Percentiles rank a stretch among this genome's conserved stretches.
Evolutionary conservation across 2,888 invertebrate genomes (phyloP).

Genomic region (Eupithecia tripunctaria): DNA sequence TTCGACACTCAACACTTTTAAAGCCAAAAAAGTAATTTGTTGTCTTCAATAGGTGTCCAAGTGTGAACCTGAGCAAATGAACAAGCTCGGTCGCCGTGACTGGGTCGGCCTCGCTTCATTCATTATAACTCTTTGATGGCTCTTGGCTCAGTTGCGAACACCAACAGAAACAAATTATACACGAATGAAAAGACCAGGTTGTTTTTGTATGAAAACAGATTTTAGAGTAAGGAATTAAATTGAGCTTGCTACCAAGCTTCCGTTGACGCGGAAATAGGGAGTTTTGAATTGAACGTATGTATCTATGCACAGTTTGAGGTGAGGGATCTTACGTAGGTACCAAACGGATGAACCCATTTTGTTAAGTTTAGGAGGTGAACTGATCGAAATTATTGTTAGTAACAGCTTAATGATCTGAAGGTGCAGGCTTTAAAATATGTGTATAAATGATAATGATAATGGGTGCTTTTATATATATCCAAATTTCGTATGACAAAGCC

Average conservation of each 20-base stretch:
- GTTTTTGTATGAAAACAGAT: constrained; percentile 3
- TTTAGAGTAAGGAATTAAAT: background rate
- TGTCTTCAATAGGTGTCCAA: background rate
- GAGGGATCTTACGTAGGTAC: background rate
- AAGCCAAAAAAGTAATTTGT: background rate
- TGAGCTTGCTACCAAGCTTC: background rate
- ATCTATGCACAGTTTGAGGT: background rate
- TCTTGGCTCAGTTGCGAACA: constrained; percentile 17
- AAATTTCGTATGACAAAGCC: no score
- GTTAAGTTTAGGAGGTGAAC: background rate
- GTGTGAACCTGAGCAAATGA: background rate
- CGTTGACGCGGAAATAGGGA: background rate
- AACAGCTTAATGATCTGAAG: background rate
- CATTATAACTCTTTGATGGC: constrained; percentile 50
- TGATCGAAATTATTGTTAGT: background rate
- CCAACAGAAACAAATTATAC: constrained; percentile 20
- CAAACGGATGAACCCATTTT: background rate
- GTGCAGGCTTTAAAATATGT: background rate
- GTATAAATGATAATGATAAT: no score
- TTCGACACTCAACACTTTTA: background rate
- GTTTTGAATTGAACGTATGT: background rate
- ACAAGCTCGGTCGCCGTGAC: constrained; percentile 8
- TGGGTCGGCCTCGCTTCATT: constrained; percentile 32
- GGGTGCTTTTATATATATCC: no score
- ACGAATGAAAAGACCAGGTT: constrained; percentile 12